Base-by-base conservation (phyloP, 2,113 vertebrate genomes). In the Lepus timidus region DNA sequence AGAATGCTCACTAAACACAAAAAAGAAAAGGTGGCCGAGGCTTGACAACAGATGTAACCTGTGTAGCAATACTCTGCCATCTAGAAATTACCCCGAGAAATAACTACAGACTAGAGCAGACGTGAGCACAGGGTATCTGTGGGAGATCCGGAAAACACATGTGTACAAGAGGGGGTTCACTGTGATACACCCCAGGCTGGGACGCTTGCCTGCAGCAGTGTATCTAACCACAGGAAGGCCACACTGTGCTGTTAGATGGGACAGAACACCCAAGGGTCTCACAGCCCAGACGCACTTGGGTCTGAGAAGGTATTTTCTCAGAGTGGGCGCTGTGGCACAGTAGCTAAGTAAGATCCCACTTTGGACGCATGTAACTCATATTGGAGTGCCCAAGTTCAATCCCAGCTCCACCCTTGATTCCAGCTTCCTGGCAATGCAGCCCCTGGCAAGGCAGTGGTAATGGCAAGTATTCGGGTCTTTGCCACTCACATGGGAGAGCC, bases 151-250 rank as follows among this genome's bases (percentile, higher is more conserved):
- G 84, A 36, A 5, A 71, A 29, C 65, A 71, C 23, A 39, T 9
- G 23, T 9, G 2, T 20, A 55, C 78, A 39, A 70, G 0, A 31
- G 23, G 39, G 74, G 44, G 16, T 25, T 6, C 31, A 61, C 6
- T 0, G 22, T 1, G n/a, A 36, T 2, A 11, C 1, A 31, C 29
- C 10, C 64, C 7, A 11, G 23, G 8, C 27, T 1, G 1, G 23
- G 12, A 7, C 39, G 7, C 78, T 1, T 1, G 74, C 65, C 27
- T 20, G 55, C 55, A n/a, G 36, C 29, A 10, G 23, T 8, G 3
- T 1, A 0, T 8, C 16, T 4, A 9, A 23, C 20, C 85, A 7
- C 0, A 0, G 33, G 0, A 49, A 39, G 31, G 31, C 9, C 12
- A 2, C 1, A 5, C 7, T 1, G 13, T 12, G 27, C 0, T 12